Base-by-base conservation (phyloP, 2,797 vertebrate species). In the Muscicapa comitata region DNA sequence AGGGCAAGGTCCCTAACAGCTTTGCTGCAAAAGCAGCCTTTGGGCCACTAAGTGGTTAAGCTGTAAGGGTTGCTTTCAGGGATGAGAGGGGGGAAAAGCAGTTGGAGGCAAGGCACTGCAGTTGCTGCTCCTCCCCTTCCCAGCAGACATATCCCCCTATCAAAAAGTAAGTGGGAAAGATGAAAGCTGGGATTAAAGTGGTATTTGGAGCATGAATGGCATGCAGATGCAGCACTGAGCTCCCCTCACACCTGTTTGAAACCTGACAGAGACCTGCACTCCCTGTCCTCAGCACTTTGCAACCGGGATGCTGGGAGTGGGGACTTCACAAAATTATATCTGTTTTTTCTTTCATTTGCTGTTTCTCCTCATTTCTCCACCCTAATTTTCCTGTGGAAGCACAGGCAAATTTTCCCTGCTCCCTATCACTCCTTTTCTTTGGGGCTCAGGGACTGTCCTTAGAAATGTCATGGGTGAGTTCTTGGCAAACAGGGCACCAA, bases 121-220 rank as follows among this genome's bases (percentile, higher is more conserved):
- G 20, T 55, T 71, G 29, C 59, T 0, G 6, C 65, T 77, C 70
- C 78, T 94, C 71, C 66, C 20, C 51, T 91, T 89, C 50, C 67
- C 74, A 61, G 59, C 37, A 87, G 61, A 87, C 29, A 6, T 24
- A 67, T 50, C 14, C 38, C 38, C 10, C 57, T 17, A 43, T 92
- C 9, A 7, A 61, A 80, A 85, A 89, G 38, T 0, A 1, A 83
- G 61, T 58, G 55, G 25, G 45, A 88, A 93, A 93, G 96, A 95
- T 95, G 91, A 96, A 94, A 96, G 87, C 88, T 67, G 45, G 88
- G 93, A 95, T 94, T 94, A 95, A 95, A 97, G 57, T 59, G 74
- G 78, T 61, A 76, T 96, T 84, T 90, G 86, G 94, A 93, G 68
- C 63, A 81, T 8, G 88, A 95, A 87, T 74, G n/a, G 31, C 72